A percentile compares a stretch with the other conserved stretches of the same genome.
These are phyloP conservation scores for Steinernema feltiae DNA, from an alignment of 1,140 invertebrate genomes.

Conservation along the genomic window DNA sequence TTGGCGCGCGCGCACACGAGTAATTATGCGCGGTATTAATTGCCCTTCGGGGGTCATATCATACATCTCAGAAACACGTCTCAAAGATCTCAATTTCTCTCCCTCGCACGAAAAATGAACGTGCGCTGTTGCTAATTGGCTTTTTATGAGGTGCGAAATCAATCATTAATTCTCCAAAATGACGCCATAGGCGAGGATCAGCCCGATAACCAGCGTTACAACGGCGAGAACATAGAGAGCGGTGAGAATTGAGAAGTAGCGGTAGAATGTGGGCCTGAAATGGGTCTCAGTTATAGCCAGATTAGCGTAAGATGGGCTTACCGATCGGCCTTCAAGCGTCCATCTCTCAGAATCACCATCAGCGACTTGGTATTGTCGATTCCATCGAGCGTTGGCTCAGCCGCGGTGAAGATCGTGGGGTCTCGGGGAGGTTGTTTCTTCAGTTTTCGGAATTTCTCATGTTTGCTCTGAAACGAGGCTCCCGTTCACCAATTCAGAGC, in stretches of 20 bases:
- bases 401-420: not conserved
- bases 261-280: not conserved
- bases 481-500: no score
- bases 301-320: not conserved
- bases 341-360: not conserved
- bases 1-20: no score
- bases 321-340: not conserved
- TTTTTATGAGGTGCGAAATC: not conserved
- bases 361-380: not conserved
- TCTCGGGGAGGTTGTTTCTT: not conserved
- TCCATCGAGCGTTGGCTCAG: not conserved
- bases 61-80: not conserved
- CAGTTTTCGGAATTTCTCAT: no score
- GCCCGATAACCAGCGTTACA: not conserved
- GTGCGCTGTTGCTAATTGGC: not conserved
- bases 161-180: not conserved
- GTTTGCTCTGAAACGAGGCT: no score
- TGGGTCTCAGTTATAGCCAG: not conserved
- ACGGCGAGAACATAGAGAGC: not conserved
- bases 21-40: no score
- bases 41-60: no score
- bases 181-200: not conserved
- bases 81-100: not conserved
- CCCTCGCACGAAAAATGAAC: no score
- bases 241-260: not conserved